phyloP scores from a whole-genome alignment of 92 coral and sea anemone species.

The Phenganax stokvisi region DNA sequence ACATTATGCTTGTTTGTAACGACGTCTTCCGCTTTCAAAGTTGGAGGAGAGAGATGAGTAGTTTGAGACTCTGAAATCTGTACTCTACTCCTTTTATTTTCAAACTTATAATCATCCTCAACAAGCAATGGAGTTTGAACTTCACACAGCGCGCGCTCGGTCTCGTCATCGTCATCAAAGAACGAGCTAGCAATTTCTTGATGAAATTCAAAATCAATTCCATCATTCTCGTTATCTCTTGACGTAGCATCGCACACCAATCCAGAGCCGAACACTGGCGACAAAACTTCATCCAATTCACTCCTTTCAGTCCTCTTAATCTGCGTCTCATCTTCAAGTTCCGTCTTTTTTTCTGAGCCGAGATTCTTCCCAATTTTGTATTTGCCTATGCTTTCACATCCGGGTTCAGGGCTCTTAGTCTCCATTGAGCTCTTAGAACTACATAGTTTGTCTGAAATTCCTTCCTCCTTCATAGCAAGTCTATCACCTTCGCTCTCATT shows the following conservation, averaged over 20 bases:
- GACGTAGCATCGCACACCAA: constrained; percentile 16
- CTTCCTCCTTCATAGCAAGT: not conserved
- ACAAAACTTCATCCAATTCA: not conserved
- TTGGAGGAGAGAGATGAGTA: not conserved
- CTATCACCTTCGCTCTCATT: not conserved
- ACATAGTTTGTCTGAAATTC: not conserved
- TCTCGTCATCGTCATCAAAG: constrained; percentile 14
- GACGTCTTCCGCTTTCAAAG: not conserved
- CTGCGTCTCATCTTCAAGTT: not conserved
- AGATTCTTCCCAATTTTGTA: not conserved
- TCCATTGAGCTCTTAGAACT: constrained; percentile 2
- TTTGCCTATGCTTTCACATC: too few species aligned
- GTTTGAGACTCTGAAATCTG: not conserved
- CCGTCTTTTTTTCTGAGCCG: not conserved
- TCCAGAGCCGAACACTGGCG: constrained; percentile 22
- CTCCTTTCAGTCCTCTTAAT: not conserved
- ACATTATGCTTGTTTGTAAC: not conserved
- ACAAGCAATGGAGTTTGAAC: constrained; percentile 17
- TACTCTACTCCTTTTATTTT: not conserved
- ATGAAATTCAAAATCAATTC: constrained; percentile 14
- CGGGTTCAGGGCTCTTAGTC: not conserved
- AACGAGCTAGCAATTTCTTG: constrained; percentile 17
- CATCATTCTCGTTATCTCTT: not conserved
- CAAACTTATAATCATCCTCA: constrained; percentile 14
- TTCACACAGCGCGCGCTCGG: not conserved